Evolutionary conservation across 2,797 vertebrate genomes (phyloP), one percentile per base, ranked within the genome.

Genomic region (Melanotaenia boesemani): DNA sequence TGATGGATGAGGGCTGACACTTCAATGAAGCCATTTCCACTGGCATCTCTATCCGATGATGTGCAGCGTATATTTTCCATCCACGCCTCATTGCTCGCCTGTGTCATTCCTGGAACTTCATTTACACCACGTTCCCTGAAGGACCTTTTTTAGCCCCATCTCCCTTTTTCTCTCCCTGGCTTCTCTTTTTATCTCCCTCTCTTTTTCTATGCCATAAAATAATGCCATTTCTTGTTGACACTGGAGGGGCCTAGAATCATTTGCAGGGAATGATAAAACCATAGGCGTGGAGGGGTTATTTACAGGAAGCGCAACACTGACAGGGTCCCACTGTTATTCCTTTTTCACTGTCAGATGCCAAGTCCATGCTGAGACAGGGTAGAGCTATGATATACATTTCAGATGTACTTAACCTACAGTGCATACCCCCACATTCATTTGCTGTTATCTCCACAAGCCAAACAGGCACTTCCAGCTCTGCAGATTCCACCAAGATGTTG

Each of bases 91-190:
- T 98, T 99, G 98, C 97, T 96, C 95, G 96, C 95, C 96, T 96
- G 97, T 98, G 97, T 98, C 97, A 97, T 98, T 97, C 96, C 96
- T 96, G 96, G 96, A 99, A 98, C 97, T 99, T 98, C 98, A 98
- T 99, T 98, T 98, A 97, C 96, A 95, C 96, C 96, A 95, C 95
- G 96, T 97, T 98, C 97, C 97, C 97, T 94, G 95, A 97, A 98
- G 96, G 97, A 95, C 96, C 96, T 94, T 95, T 94, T 94, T 93
- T 91, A 89, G 88, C 77, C 85, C 90, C 88, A 86, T 92, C 93
- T 93, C 88, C 89, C 83, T 87, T 87, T 89, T 81, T 71, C 82
- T 84, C 82, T 88, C 84, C 80, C 79, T 24, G 63, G 74, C 85
- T 86, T 72, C 83, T 86, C 80, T 83, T 87, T 82, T 77, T 81